phyloP scores from a whole-genome alignment of 2,113 vertebrate genomes.

The Turdus rufiventris region DNA sequence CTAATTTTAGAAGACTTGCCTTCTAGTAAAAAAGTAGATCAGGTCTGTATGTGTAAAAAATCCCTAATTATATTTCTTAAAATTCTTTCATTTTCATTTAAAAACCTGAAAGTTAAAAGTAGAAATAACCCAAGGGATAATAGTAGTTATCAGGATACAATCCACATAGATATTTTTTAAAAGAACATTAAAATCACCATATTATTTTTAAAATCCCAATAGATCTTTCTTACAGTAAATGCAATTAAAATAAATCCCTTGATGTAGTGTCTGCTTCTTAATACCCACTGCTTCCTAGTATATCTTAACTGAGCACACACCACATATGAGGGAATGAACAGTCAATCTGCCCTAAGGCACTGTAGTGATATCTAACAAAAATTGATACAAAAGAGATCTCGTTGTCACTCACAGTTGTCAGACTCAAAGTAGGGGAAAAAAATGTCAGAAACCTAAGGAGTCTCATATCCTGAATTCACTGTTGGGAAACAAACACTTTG shows the following conservation, averaged over 20 bases:
- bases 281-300: not conserved
- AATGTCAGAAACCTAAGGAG: not conserved
- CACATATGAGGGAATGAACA: not conserved
- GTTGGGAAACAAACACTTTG: slow-evolving; percentile 34
- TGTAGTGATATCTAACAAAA: not conserved
- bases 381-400: not conserved
- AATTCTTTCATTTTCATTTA: slow-evolving; percentile 36
- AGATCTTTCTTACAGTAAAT: slow-evolving; percentile 29
- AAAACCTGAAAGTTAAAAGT: not conserved
- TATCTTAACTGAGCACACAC: slow-evolving; percentile 18
- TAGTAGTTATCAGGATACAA: not conserved
- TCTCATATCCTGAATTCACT: not conserved
- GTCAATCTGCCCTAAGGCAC: slow-evolving; percentile 6
- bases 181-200: not conserved
- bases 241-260: slow-evolving; percentile 55
- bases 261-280: slow-evolving; percentile 16
- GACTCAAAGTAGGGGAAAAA: not conserved
- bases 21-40: not conserved
- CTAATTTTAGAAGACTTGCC: not conserved
- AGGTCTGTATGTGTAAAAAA: not conserved
- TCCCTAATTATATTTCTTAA: not conserved
- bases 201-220: slow-evolving; percentile 23
- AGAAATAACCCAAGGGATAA: not conserved
- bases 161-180: not conserved
- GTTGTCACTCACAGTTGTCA: not conserved